A percentile compares a stretch with the other conserved stretches of the same genome.
Conservation (phyloP, 1,140 invertebrate species). For the Glomeris maerens region DNA sequence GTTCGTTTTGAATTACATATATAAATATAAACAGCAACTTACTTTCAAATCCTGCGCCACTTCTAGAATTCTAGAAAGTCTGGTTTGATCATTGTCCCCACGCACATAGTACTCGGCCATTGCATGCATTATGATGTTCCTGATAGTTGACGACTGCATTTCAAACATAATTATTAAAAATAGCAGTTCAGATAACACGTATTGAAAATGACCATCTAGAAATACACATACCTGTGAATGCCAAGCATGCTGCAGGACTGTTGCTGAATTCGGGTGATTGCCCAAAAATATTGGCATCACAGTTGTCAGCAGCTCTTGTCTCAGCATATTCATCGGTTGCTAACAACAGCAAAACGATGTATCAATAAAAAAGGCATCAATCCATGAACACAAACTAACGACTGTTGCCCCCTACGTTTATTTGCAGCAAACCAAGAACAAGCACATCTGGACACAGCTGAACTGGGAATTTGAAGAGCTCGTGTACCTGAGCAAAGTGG, state of each 20-base stretch:
- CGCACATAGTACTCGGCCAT: constrained; percentile 96
- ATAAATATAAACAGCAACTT: constrained; percentile 7
- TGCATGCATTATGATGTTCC: constrained; percentile 80
- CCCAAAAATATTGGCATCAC: constrained; percentile 81
- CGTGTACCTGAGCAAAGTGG: constrained; percentile 62
- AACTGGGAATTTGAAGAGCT: constrained; percentile 81
- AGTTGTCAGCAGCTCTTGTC: constrained; percentile 65
- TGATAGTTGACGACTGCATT: constrained; percentile 31
- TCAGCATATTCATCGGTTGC: constrained; percentile 30
- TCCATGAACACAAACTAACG: constrained; percentile 6
- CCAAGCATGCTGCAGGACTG: constrained; percentile 90
- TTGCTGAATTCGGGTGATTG: constrained; percentile 86
- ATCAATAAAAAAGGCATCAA: constrained; percentile 1
- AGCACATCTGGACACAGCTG: constrained; percentile 88
- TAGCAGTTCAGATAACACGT: background rate
- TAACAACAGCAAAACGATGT: constrained; percentile 17
- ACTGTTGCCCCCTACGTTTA: constrained; percentile 36
- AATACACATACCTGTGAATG: constrained; percentile 35
- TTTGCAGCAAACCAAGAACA: constrained; percentile 70
- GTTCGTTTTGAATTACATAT: no score
- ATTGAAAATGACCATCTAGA: background rate
- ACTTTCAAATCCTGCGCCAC: constrained; percentile 91
- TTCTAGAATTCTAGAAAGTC: constrained; percentile 85
- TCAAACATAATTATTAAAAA: constrained; percentile 17
- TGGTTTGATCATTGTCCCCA: constrained; percentile 79